A percentile compares a stretch with the other conserved stretches of the same genome.
Conservation (phyloP, 1,140 invertebrate species). For the Saccostrea glomerata region DNA sequence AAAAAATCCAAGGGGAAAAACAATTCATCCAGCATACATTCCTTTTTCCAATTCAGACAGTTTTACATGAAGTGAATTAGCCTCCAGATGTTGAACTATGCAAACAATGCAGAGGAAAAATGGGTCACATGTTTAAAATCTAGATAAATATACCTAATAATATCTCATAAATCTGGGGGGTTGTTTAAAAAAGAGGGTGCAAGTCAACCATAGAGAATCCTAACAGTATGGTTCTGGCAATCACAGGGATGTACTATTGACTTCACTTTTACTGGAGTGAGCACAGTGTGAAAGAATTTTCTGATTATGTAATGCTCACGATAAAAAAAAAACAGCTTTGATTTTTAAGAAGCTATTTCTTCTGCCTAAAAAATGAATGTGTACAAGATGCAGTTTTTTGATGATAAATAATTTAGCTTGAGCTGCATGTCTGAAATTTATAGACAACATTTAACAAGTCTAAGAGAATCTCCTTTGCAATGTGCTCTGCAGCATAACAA, state of each 20-base stretch:
- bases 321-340: conserved; percentile 9
- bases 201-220: conserved; percentile 1
- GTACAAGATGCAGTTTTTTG: conserved; percentile 8
- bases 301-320: conserved; percentile 4
- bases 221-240: not conserved
- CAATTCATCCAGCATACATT: not conserved
- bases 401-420: conserved; percentile 29
- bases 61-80: conserved; percentile 23
- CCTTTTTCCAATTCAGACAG: not conserved
- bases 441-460: conserved; percentile 22
- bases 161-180: conserved; percentile 19
- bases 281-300: conserved; percentile 32
- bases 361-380: not conserved
- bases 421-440: conserved; percentile 25
- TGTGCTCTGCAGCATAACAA: not conserved
- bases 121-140: conserved; percentile 32
- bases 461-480: not conserved
- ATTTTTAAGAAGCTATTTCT: conserved; percentile 10
- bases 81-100: conserved; percentile 23
- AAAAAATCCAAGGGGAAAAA: not conserved
- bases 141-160: conserved; percentile 37
- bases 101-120: conserved; percentile 15
- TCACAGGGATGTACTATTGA: not conserved
- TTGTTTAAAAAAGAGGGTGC: conserved; percentile 20
- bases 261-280: not conserved